Base-by-base conservation (phyloP, 2,888 invertebrate genomes). In the Eupithecia insigniata region DNA sequence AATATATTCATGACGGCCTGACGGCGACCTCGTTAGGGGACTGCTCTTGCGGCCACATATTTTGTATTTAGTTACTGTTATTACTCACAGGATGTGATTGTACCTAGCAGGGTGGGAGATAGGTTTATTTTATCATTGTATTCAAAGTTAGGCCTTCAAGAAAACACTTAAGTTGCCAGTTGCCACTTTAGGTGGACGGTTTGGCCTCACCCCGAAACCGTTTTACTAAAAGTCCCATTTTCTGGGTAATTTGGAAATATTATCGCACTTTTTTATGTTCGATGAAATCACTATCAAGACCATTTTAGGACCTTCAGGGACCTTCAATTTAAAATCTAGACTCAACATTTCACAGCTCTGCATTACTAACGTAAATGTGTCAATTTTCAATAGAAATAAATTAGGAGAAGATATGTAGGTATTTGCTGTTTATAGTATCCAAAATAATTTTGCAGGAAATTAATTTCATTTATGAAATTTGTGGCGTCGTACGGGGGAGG, bases 191-290 rank as follows among this genome's bases (percentile, higher is more conserved):
- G 2, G 28, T 18, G 30, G 18, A 28, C 22, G 6, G 36, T 39
- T 36, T 64, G 26, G 36, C 22, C 6, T 36, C 58, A 64, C 71
- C 73, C 74, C 46, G 39, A 62, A 69, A 75, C 61, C 71, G 70
- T 76, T 77, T 76, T 77, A 74, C 74, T 72, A 66, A 60, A 65
- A 46, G 18, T 43, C 64, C 73, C 69, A 73, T 76, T 76, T 65
- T 69, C 75, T 66, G 39, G 70, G 61, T 67, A 70, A 67, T 76
- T 72, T 46, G 70, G 69, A 76, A 74, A 73, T 73, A 76, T 74
- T 76, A 73, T 73, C 73, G 74, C 74, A 68, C 60, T 74, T 76
- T 74, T 72, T 73, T 71, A 74, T 71, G 43, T 69, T 32, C 12
- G 60, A 64, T 66, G 67, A 73, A 75, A 73, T 75, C 71, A 77